Conservation (phyloP, 2,888 invertebrate genomes). For the Pachycephus smyrnensis region DNA sequence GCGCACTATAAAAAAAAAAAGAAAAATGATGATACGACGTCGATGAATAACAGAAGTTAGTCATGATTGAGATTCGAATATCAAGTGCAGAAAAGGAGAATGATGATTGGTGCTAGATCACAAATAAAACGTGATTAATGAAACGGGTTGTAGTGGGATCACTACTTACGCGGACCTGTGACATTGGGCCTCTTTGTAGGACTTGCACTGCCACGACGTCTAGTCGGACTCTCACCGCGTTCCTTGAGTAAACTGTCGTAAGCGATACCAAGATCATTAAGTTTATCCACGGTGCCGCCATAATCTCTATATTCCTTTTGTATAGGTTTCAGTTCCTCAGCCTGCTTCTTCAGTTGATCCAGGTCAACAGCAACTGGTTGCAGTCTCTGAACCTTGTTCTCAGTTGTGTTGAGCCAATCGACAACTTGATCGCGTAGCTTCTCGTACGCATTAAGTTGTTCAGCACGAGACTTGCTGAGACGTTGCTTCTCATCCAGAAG, state of each 20-base stretch:
- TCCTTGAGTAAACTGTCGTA: conserved; percentile 86
- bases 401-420: conserved; percentile 87
- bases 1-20: conserved; percentile 70
- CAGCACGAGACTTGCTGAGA: conserved; percentile 84
- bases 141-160: conserved; percentile 42
- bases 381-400: conserved; percentile 80
- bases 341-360: conserved; percentile 85
- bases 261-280: conserved; percentile 88
- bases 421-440: conserved; percentile 83
- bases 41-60: conserved; percentile 27
- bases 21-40: conserved; percentile 27
- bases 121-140: conserved; percentile 27
- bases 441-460: conserved; percentile 89
- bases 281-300: conserved; percentile 86
- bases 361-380: conserved; percentile 90
- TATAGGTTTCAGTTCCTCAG: conserved; percentile 86
- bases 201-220: conserved; percentile 81
- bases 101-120: background rate
- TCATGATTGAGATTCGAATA: background rate
- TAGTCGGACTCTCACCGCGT: conserved; percentile 83
- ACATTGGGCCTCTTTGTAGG: conserved; percentile 82
- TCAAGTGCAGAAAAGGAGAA: background rate
- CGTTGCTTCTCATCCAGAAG: conserved; percentile 87
- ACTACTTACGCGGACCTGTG: conserved; percentile 72
- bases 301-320: conserved; percentile 91